These are phyloP conservation scores for Coluber constrictor DNA, from an alignment of 2,797 vertebrate genomes.

Conservation along the genomic window DNA sequence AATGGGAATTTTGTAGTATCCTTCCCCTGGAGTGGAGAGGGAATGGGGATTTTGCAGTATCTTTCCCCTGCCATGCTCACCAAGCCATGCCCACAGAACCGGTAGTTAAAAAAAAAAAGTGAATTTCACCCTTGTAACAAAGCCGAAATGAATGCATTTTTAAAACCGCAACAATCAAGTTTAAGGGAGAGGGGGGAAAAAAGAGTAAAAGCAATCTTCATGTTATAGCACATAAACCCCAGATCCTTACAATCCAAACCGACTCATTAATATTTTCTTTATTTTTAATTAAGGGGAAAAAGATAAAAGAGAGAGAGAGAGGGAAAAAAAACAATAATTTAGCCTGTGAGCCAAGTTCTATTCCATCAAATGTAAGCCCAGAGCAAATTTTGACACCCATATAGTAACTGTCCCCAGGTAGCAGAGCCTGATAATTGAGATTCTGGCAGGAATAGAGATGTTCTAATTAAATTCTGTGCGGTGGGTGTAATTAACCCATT, in stretches of 20 bases:
- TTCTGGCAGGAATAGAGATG: conserved; percentile 66
- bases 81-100: no score
- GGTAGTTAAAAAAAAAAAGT: no score
- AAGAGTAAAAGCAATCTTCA: neutral
- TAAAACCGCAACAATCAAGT: neutral
- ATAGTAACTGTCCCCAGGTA: conserved; percentile 53
- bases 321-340: neutral
- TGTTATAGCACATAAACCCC: neutral
- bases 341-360: conserved; percentile 41
- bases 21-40: no score
- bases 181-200: rapidly evolving
- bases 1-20: no score
- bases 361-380: conserved; percentile 43
- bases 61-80: no score
- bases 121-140: no score
- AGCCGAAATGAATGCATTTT: neutral
- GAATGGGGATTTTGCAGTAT: no score
- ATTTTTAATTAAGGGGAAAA: neutral
- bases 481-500: conserved; percentile 72
- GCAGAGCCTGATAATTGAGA: conserved; percentile 70
- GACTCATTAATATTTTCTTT: conserved; percentile 32
- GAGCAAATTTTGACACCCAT: conserved; percentile 55
- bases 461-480: conserved; percentile 73
- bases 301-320: neutral
- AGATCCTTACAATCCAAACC: conserved; percentile 37